Conservation (phyloP, 2,888 invertebrate genomes). For the Polyommatus iphigenia region DNA sequence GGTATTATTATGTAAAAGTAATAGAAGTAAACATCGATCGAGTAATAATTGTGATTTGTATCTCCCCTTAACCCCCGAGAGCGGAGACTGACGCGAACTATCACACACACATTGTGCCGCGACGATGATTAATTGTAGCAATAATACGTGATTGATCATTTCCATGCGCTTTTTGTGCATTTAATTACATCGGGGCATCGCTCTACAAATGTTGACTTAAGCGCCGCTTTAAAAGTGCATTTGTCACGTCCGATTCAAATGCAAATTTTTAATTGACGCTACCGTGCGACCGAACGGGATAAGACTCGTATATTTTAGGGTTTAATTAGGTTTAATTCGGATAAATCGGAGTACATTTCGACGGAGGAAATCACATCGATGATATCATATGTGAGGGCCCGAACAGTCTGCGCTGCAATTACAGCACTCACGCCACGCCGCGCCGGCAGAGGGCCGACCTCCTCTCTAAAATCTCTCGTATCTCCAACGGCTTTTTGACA, state of each 20-base stretch:
- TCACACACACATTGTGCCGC: slow-evolving; percentile 48
- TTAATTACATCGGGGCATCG: slow-evolving; percentile 45
- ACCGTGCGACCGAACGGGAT: slow-evolving; percentile 58
- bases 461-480: slow-evolving; percentile 65
- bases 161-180: slow-evolving; percentile 45
- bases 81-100: slow-evolving; percentile 43
- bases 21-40: slow-evolving; percentile 22
- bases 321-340: slow-evolving; percentile 59
- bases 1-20: slow-evolving; percentile 20
- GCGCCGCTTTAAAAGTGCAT: slow-evolving; percentile 66
- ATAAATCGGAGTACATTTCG: slow-evolving; percentile 24
- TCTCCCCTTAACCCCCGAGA: slow-evolving; percentile 17
- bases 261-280: slow-evolving; percentile 54
- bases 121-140: slow-evolving; percentile 71
- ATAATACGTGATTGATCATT: slow-evolving; percentile 66
- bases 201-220: slow-evolving; percentile 54
- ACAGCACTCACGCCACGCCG: slow-evolving; percentile 58
- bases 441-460: slow-evolving; percentile 55
- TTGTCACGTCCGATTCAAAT: slow-evolving; percentile 61
- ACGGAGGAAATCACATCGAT: slow-evolving; percentile 44
- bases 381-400: slow-evolving; percentile 58
- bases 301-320: slow-evolving; percentile 47
- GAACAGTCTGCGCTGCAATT: slow-evolving; percentile 63
- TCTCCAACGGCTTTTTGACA: slow-evolving; percentile 69
- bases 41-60: background rate